phyloP scores from a whole-genome alignment of 2,888 invertebrate species.

The Cryptocephalus moraei region DNA sequence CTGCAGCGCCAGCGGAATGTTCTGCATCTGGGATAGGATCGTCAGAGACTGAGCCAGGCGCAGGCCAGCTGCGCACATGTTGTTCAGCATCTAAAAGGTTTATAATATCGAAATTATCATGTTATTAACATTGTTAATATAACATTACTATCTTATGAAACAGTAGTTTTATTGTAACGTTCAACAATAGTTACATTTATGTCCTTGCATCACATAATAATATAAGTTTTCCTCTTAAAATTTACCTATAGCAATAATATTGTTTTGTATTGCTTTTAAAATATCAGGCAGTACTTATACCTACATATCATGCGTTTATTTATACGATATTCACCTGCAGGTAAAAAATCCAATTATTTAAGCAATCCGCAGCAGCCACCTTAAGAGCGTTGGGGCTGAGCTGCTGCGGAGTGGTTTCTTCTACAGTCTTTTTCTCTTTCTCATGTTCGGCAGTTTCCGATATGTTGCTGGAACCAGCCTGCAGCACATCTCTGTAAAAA shows the following conservation, averaged over 20 bases:
- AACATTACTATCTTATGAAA: no score
- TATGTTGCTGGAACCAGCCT: conserved; percentile 10
- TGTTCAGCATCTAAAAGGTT: conserved; percentile 46
- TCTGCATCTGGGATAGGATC: conserved; percentile 44
- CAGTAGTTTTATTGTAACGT: no score
- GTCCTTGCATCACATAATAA: no score
- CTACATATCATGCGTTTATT: no score
- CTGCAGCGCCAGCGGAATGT: conserved; percentile 36
- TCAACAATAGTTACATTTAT: no score
- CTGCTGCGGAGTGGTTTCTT: conserved; percentile 27
- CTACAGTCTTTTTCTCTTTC: conserved; percentile 14
- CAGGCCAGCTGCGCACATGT: conserved; percentile 52
- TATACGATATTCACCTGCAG: conserved; percentile 28
- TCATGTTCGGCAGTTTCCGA: conserved; percentile 17
- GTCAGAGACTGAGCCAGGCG: conserved; percentile 50
- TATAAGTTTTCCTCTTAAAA: no score
- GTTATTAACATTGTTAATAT: no score
- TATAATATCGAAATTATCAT: no score
- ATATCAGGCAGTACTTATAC: no score
- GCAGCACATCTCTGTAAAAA: conserved; percentile 11
- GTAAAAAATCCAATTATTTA: conserved; percentile 39
- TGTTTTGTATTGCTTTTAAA: no score
- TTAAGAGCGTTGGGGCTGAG: conserved; percentile 37
- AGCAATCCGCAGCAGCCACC: conserved; percentile 37
- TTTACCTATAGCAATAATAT: no score